Conservation (phyloP, 1,140 invertebrate species). For the Trichoplusia ni region DNA sequence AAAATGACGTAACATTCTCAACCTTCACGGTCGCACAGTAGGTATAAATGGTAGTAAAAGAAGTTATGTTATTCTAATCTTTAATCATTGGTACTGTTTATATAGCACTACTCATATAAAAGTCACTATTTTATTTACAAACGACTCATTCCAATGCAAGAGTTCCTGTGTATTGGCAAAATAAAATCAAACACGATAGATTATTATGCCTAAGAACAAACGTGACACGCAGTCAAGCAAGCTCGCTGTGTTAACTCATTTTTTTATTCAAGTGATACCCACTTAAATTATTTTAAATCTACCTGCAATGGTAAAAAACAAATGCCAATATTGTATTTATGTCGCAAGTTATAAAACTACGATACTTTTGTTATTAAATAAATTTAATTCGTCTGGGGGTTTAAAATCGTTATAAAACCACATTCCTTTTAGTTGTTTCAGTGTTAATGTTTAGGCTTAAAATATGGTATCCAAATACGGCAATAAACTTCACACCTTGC, state of each 20-base stretch:
- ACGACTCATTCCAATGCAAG: slow-evolving; percentile 51
- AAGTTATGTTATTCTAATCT: slow-evolving; percentile 56
- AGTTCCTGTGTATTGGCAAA: slow-evolving; percentile 57
- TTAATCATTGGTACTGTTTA: slow-evolving; percentile 40
- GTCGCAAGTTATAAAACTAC: not conserved
- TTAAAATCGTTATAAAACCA: too few species aligned
- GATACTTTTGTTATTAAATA: not conserved
- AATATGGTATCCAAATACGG: too few species aligned
- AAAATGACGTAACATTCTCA: slow-evolving; percentile 81
- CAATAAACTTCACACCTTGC: too few species aligned
- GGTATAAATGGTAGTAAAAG: slow-evolving; percentile 68
- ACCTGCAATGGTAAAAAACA: not conserved
- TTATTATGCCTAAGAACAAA: slow-evolving; percentile 73
- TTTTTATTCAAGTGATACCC: slow-evolving; percentile 44
- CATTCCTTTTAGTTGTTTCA: too few species aligned
- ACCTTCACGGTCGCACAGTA: slow-evolving; percentile 78
- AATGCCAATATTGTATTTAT: too few species aligned
- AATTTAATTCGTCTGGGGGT: too few species aligned
- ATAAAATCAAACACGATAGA: slow-evolving; percentile 68
- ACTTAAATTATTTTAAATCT: not conserved
- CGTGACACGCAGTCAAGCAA: slow-evolving; percentile 81
- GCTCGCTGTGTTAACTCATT: slow-evolving; percentile 60
- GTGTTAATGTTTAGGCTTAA: too few species aligned
- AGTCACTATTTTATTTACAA: slow-evolving; percentile 54
- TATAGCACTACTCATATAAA: slow-evolving; percentile 45